Percentiles rank a stretch among this genome's conserved stretches.
Conservation (phyloP, 2,888 invertebrate species). For the Xanthorhoe spadicearia region DNA sequence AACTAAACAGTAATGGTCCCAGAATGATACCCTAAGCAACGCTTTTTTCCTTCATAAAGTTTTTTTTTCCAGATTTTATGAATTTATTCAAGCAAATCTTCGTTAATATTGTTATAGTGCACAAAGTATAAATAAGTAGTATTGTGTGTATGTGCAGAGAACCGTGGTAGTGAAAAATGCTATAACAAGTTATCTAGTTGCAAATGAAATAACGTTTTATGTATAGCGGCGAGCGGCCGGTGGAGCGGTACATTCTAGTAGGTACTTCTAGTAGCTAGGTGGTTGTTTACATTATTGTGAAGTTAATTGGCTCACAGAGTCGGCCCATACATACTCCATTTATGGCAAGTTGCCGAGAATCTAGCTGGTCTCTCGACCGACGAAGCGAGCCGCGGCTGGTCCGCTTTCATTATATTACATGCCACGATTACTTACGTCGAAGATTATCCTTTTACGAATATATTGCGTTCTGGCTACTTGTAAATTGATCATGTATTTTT, state of each 20-base stretch:
- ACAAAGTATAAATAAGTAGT: not conserved
- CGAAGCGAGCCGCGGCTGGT: slow-evolving; percentile 19
- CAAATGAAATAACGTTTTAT: slow-evolving; percentile 3
- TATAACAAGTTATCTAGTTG: not conserved
- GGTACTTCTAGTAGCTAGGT: slow-evolving; percentile 39
- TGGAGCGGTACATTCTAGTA: slow-evolving; percentile 39
- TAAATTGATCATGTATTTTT: no score
- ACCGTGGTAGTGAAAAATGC: not conserved
- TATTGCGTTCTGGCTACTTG: not conserved
- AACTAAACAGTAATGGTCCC: no score
- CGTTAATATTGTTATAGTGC: no score
- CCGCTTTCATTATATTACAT: slow-evolving; percentile 56
- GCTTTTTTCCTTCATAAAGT: no score
- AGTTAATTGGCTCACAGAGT: slow-evolving; percentile 67
- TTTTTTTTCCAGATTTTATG: no score
- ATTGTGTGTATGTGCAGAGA: not conserved
- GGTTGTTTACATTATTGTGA: slow-evolving; percentile 61
- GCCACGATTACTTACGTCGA: slow-evolving; percentile 51
- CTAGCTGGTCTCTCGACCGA: slow-evolving; percentile 54
- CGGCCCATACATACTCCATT: slow-evolving; percentile 60
- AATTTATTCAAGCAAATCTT: no score
- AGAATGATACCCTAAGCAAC: no score
- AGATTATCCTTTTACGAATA: slow-evolving; percentile 43
- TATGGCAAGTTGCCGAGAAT: slow-evolving; percentile 70
- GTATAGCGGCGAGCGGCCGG: slow-evolving; percentile 12